These are phyloP conservation scores for Leucania comma DNA, from an alignment of 2,888 invertebrate genomes.

Conservation along the genomic window DNA sequence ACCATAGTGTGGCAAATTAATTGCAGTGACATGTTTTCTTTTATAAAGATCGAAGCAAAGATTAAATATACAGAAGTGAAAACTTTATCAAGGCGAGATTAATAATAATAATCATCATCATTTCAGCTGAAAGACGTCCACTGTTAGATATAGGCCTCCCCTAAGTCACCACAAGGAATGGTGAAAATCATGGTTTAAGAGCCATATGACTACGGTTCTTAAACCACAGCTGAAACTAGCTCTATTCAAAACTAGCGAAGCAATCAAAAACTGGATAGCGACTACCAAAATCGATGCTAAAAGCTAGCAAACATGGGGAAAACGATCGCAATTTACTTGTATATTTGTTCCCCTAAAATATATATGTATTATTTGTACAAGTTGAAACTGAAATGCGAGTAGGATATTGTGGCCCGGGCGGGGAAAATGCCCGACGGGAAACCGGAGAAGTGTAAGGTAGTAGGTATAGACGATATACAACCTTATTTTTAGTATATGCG, in stretches of 20 bases:
- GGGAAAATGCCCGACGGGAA: conserved; percentile 46
- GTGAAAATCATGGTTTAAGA: too few relatives aligned
- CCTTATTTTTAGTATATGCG: too few relatives aligned
- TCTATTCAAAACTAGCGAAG: background rate
- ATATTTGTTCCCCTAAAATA: conserved; percentile 47
- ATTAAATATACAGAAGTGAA: too few relatives aligned
- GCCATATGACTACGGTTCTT: too few relatives aligned
- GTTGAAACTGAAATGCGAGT: conserved; percentile 45
- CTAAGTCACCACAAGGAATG: too few relatives aligned
- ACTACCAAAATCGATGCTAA: conserved; percentile 21
- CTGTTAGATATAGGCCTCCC: too few relatives aligned
- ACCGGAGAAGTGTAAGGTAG: conserved; percentile 31
- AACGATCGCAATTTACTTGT: conserved; percentile 37
- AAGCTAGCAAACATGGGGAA: conserved; percentile 23
- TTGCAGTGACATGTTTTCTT: background rate
- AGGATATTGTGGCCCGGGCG: conserved; percentile 18
- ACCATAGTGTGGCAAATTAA: background rate
- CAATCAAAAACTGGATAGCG: conserved; percentile 10
- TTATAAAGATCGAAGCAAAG: background rate
- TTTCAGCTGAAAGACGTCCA: too few relatives aligned
- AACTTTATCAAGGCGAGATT: too few relatives aligned
- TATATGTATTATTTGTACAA: conserved; percentile 40
- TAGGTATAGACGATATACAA: conserved; percentile 19
- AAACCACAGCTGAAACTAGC: too few relatives aligned
- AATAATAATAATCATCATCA: too few relatives aligned